A percentile compares a stretch with the other conserved stretches of the same genome.
Conservation (phyloP, 2,797 vertebrate species). For the Aldrovandia affinis region DNA sequence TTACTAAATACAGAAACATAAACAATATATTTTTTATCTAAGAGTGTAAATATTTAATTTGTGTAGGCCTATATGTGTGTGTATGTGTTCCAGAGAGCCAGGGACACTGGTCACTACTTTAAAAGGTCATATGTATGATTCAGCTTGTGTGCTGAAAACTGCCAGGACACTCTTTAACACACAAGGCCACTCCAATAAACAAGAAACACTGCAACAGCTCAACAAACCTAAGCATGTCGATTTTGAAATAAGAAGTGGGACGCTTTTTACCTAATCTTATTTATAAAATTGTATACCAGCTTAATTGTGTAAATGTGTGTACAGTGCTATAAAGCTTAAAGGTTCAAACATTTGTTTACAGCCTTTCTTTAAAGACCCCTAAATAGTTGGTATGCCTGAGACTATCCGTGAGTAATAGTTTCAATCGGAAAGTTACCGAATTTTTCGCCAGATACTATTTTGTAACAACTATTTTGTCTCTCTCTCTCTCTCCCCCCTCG, state of each 20-base stretch:
- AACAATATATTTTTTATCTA: no score
- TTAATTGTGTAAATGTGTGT: background rate
- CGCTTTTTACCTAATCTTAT: background rate
- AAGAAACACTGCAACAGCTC: no score
- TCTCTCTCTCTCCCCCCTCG: background rate
- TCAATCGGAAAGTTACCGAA: constrained; percentile 14
- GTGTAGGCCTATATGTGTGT: no score
- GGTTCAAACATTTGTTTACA: background rate
- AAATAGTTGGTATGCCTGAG: background rate
- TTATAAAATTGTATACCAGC: background rate
- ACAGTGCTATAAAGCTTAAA: background rate
- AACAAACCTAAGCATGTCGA: no score
- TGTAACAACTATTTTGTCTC: background rate
- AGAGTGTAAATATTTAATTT: no score
- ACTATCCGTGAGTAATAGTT: constrained; percentile 31
- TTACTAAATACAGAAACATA: no score
- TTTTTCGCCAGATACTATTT: constrained; percentile 15
- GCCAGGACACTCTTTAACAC: no score
- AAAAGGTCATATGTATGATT: no score
- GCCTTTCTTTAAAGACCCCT: background rate
- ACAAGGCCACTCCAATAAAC: no score
- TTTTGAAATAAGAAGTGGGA: background rate
- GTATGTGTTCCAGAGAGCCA: no score
- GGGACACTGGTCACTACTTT: no score
- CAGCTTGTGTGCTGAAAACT: no score